These are phyloP conservation scores for Xiphydria camelus DNA, from an alignment of 2,888 invertebrate species.

Conservation along the genomic window DNA sequence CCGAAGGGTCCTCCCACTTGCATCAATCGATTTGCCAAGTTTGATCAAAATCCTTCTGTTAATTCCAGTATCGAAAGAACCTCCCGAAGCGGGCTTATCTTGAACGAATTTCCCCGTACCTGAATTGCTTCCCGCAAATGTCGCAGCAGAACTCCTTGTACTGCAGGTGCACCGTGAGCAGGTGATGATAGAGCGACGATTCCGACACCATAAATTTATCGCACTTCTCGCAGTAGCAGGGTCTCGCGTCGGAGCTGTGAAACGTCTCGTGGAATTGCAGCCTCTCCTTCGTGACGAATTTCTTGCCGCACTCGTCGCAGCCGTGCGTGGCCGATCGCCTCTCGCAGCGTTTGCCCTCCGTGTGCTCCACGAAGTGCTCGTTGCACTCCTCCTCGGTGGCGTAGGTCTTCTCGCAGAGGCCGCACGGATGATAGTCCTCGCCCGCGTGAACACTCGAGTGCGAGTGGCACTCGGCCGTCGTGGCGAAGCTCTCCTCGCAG, in stretches of 20 bases:
- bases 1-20: too few relatives aligned
- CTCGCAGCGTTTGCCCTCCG: slow-evolving; percentile 4
- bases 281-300: slow-evolving; percentile 21
- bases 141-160: slow-evolving; percentile 20
- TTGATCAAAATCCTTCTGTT: too few relatives aligned
- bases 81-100: too few relatives aligned
- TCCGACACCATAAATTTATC: slow-evolving; percentile 14
- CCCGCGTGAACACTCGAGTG: slow-evolving; percentile 5
- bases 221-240: slow-evolving; percentile 14
- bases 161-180: slow-evolving; percentile 11
- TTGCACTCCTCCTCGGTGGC: slow-evolving; percentile 6
- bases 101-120: too few relatives aligned
- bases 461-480: slow-evolving; percentile 1
- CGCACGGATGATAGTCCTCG: slow-evolving; percentile 8
- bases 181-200: slow-evolving; percentile 11
- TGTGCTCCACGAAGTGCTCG: slow-evolving; percentile 5
- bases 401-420: slow-evolving; percentile 10
- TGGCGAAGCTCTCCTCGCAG: slow-evolving; percentile 2
- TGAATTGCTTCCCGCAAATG: slow-evolving; percentile 23
- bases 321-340: slow-evolving; percentile 7
- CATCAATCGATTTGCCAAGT: too few relatives aligned
- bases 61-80: too few relatives aligned
- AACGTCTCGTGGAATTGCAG: slow-evolving; percentile 22
- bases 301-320: slow-evolving; percentile 23
- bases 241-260: slow-evolving; percentile 13